These are phyloP conservation scores for Druon quercuslanigerum DNA, from an alignment of 1,140 invertebrate genomes.

Conservation along the genomic window DNA sequence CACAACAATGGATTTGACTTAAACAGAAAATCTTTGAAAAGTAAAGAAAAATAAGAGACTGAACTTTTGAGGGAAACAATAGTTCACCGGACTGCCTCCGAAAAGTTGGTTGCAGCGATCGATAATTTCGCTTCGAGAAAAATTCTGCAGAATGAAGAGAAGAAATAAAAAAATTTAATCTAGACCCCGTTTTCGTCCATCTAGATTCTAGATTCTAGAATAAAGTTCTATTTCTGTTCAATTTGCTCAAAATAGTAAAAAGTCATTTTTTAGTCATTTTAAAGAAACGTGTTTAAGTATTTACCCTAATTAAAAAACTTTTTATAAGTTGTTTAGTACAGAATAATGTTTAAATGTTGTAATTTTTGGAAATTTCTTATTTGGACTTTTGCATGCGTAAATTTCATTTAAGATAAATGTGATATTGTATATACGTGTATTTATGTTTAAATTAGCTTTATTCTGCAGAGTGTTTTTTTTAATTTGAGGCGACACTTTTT, in stretches of 20 bases:
- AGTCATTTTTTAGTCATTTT: not conserved
- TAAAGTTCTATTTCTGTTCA: not conserved
- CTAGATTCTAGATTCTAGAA: not conserved
- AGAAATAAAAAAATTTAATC: not conserved
- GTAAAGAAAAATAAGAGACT: slow-evolving; percentile 18
- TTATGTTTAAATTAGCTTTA: slow-evolving; percentile 23
- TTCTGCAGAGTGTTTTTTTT: slow-evolving; percentile 25
- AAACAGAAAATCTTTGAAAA: slow-evolving; percentile 6
- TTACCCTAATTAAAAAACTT: too few species aligned
- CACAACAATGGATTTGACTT: slow-evolving; percentile 29
- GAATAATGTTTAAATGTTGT: not conserved
- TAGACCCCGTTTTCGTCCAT: too few species aligned
- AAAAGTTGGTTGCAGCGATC: not conserved
- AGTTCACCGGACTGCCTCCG: not conserved
- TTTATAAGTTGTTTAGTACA: too few species aligned
- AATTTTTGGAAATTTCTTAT: not conserved
- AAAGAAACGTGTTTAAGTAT: too few species aligned
- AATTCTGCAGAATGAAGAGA: slow-evolving; percentile 14
- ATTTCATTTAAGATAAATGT: slow-evolving; percentile 23
- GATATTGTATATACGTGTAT: slow-evolving; percentile 32
- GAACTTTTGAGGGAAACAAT: not conserved
- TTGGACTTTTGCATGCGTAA: not conserved
- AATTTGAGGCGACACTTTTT: slow-evolving; percentile 24
- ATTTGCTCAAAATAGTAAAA: not conserved
- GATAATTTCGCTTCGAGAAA: slow-evolving; percentile 9